Evolutionary conservation across 2,113 vertebrate genomes (phyloP), one percentile per base, ranked within the genome.

Genomic region (Corydoras sp.): DNA sequence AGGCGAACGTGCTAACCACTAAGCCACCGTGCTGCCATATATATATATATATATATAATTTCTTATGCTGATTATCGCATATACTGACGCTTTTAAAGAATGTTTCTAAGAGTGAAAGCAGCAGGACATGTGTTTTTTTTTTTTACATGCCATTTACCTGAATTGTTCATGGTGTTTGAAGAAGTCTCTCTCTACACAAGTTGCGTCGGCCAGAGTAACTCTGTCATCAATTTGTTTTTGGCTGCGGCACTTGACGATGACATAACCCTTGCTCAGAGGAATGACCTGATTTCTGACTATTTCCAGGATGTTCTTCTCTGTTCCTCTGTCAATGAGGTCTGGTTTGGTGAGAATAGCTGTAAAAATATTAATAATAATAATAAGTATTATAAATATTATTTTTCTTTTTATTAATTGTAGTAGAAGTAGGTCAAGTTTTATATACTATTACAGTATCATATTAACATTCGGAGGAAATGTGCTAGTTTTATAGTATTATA

Each of bases 311-410:
- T 76, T 15, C 0, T 75, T 69, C 8, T 94, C 91, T 0, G 91
- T 86, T 13, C 92, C 91, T 72, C 0, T 87, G 76, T 93, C 92
- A 53, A 92, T 58, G 48, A 93, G 84, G 75, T 93, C 91, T 0
- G 92, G 92, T 78, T 94, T 94, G 0, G 92, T 93, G 73, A 94
- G 81, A 77, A 94, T 85, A 1, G 90, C 92, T 94, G 58, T 58
- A 9, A 32, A 14, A 35, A 24, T 50, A 10, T 18, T 24, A 53
- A 61, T 10, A 29, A 24, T 3, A 56, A n/a, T n/a, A 32, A 6
- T 29, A 73, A 10, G 5, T 43, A 43, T 43, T 43, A 43, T 43
- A 5, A 43, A 1, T 43, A 43, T 2, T 8, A 43, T 43, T 43
- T 5, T 43, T 43, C 7, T 43, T 43, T 2, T 43, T 43, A 43